Evolutionary conservation across 2,888 invertebrate species (phyloP).

Genomic region (Bimastos eiseni): DNA sequence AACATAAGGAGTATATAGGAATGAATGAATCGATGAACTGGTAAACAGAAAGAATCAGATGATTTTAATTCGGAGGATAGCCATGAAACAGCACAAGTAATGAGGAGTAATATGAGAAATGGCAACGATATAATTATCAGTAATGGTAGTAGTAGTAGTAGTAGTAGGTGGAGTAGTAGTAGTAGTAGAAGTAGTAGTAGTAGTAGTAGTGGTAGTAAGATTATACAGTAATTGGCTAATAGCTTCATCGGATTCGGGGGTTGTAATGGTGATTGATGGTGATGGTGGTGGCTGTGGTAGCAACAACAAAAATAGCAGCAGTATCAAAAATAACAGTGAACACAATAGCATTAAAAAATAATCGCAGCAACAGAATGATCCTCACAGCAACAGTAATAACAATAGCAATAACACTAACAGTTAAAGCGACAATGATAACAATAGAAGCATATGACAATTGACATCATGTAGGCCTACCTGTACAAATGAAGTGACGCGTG

Average conservation of each 20-base stretch:
- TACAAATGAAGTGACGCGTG: not conserved
- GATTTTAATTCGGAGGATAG: not conserved
- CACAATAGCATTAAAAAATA: not conserved
- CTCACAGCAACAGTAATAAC: not conserved
- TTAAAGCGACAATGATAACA: not conserved
- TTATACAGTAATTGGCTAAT: not conserved
- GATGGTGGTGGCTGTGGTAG: not conserved
- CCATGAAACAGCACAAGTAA: not conserved
- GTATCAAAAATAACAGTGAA: not conserved
- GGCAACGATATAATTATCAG: too few species aligned
- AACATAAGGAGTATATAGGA: not conserved
- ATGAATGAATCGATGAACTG: not conserved
- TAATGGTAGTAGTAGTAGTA: too few species aligned
- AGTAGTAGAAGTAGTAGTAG: not conserved
- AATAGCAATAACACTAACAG: not conserved
- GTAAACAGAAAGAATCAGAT: not conserved
- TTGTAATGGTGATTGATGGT: not conserved
- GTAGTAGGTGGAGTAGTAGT: too few species aligned
- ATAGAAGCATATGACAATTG: not conserved
- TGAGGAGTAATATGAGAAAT: not conserved
- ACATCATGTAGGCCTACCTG: not conserved
- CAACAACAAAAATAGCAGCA: not conserved
- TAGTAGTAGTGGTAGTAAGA: not conserved
- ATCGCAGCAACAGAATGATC: not conserved
- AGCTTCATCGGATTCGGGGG: not conserved